phyloP scores from a whole-genome alignment of 2,797 vertebrate genomes.

The Bradypodion ventrale region DNA sequence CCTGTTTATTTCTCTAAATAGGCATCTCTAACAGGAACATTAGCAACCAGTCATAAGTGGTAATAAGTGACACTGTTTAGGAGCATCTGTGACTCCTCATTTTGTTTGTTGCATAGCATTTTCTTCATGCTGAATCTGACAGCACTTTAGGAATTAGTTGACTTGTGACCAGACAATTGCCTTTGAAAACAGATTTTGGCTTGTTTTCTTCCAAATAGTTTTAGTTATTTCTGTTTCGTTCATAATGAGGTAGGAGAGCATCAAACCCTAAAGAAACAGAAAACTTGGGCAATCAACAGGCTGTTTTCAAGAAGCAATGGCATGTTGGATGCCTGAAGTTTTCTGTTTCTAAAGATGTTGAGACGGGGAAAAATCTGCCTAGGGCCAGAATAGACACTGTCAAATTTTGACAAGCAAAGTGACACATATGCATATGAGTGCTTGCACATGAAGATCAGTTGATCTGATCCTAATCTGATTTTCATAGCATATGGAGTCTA shows the following conservation, averaged over 20 bases:
- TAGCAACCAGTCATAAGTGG: no score
- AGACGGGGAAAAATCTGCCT: no score
- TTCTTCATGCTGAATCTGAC: no score
- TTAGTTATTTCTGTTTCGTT: background rate
- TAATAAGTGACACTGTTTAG: no score
- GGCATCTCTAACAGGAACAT: background rate
- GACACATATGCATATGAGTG: background rate
- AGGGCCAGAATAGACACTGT: no score
- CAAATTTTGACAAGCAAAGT: background rate
- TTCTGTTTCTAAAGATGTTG: no score
- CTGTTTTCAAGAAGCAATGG: no score
- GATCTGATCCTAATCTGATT: background rate
- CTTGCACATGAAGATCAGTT: background rate
- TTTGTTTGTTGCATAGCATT: no score
- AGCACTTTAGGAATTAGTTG: no score
- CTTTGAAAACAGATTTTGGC: background rate
- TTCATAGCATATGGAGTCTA: background rate
- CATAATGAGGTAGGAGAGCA: background rate
- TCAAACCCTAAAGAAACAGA: background rate
- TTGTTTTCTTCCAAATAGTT: background rate
- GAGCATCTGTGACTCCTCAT: no score
- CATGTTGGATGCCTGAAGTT: no score
- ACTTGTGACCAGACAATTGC: background rate
- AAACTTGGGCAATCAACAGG: background rate
- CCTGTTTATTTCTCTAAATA: background rate